Base-by-base conservation (phyloP, 2,888 invertebrate genomes). In the Cheiracanthium punctorium region DNA sequence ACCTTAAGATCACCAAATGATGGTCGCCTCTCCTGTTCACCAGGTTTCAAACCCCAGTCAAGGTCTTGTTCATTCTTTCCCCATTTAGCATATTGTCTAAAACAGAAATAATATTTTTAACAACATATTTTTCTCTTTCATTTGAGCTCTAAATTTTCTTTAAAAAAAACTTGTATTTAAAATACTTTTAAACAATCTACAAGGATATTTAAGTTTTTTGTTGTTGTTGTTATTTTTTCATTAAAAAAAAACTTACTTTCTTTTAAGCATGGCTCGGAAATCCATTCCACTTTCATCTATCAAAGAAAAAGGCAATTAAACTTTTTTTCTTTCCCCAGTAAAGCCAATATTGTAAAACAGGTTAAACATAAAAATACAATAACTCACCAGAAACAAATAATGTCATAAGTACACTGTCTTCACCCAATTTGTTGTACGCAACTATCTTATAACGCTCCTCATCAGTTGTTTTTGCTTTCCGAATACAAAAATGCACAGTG, bases 241-340 rank as follows among this genome's bases (percentile, higher is more conserved):
- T n/a, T n/a, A n/a, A n/a, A n/a, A n/a, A n/a, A n/a, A n/a, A n/a
- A n/a, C 52, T 75, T 81, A 88, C 88, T 73, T 76, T 93, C 97
- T 98, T 93, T 98, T 98, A 90, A 99, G 94, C 96, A 98, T 96
- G 88, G 98, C 95, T 93, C 99, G 95, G 96, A 99, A 99, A 93
- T 99, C 99, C 96, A 99, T 96, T 90, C 97, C 98, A 93, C 97
- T 97, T 89, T 98, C 95, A 93, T 98, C 98, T 96, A 28, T 0
- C 48, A 41, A 74, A 74, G 7, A 82, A 58, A 24, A 43, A 28
- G 8, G 28, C 10, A 67, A 14, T 0, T 67, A 67, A 1, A 7
- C 12, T 67, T 20, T 14, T 32, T 67, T 0, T 67, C 28, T 30
- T n/a, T 0, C 17, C 24, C 7, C 28, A 67, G 4, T 67, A 67